phyloP scores from a whole-genome alignment of 1,140 invertebrate genomes.

The Ladona fulva region DNA sequence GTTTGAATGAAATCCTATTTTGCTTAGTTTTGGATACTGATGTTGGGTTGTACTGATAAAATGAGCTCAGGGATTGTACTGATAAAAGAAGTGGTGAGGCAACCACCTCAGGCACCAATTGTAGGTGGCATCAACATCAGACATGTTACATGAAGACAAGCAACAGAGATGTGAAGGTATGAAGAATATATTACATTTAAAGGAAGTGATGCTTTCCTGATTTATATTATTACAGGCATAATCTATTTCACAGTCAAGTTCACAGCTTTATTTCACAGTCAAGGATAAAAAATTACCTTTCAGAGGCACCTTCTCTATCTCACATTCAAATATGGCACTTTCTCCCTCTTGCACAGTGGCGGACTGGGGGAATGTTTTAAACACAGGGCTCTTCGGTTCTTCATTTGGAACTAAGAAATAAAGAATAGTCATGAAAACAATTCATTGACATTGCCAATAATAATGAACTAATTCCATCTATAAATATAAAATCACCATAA shows the following conservation, averaged over 20 bases:
- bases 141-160: no score
- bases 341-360: conserved; percentile 74
- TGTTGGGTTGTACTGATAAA: no score
- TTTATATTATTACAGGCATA: no score
- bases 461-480: neutral
- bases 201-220: no score
- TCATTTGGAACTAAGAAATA: conserved; percentile 67
- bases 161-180: no score
- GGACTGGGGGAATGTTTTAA: conserved; percentile 82
- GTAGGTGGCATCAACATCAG: no score
- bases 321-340: conserved; percentile 67
- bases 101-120: no score
- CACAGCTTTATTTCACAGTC: neutral
- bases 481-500: neutral
- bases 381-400: conserved; percentile 69
- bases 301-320: conserved; percentile 58
- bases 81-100: no score
- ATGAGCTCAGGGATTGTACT: no score
- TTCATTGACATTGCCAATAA: neutral
- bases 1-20: no score
- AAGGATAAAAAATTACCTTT: conserved; percentile 42
- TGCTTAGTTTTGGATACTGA: no score
- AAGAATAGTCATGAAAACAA: conserved; percentile 10
- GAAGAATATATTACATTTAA: no score
- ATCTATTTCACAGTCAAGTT: neutral